These are phyloP conservation scores for Sarotherodon lohbergeri DNA, from an alignment of 2,113 vertebrate genomes.

Conservation along the genomic window DNA sequence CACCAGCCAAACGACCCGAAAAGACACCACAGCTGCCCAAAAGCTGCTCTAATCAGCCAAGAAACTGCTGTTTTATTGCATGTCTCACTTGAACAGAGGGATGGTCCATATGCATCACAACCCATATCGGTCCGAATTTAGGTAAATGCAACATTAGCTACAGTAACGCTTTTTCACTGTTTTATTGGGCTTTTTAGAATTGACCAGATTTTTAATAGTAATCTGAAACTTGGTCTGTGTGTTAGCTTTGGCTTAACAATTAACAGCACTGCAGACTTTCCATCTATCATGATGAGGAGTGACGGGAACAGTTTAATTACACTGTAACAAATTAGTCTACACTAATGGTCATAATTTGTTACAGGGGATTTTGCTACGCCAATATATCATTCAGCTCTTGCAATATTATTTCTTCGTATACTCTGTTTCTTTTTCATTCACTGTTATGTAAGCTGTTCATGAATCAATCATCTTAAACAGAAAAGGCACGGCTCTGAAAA, in stretches of 20 bases:
- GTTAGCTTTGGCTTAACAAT: neutral
- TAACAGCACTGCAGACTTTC: neutral
- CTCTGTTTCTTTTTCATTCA: neutral
- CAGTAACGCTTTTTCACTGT: neutral
- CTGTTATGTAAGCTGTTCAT: neutral
- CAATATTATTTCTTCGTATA: neutral
- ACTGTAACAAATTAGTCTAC: neutral
- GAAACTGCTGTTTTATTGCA: neutral
- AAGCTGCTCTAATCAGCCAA: conserved; percentile 8
- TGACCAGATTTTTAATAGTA: neutral
- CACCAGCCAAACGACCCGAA: neutral
- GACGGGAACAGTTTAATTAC: neutral
- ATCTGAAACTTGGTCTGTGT: neutral
- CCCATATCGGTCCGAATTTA: neutral
- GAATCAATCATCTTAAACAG: conserved; percentile 8
- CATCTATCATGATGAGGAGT: neutral
- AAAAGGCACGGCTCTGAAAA: neutral
- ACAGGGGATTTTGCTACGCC: neutral
- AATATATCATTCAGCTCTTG: neutral
- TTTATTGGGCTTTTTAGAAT: neutral
- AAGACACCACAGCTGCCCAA: conserved; percentile 9
- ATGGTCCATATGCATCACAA: neutral
- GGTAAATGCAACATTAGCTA: neutral
- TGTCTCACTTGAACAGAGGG: neutral
- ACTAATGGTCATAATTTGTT: neutral